These are phyloP conservation scores for Dipus sagitta DNA, from an alignment of 2,797 vertebrate genomes.

Conservation along the genomic window DNA sequence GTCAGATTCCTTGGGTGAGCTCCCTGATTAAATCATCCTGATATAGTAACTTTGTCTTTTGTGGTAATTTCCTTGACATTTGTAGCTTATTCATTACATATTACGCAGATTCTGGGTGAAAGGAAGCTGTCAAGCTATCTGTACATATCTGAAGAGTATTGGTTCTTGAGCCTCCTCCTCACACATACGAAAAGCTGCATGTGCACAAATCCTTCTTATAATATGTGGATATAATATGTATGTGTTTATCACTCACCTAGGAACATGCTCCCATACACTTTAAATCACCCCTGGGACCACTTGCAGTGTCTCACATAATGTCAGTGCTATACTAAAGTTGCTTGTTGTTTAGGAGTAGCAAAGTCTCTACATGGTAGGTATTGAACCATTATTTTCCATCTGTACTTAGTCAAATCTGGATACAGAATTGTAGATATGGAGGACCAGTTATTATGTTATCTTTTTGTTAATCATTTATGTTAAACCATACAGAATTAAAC, in stretches of 20 bases:
- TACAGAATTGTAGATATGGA: not conserved
- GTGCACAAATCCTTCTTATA: not conserved
- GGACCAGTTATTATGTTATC: not conserved
- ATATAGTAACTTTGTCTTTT: not conserved
- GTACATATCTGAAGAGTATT: no score
- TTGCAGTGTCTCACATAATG: not conserved
- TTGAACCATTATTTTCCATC: not conserved
- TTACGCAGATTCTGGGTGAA: not conserved
- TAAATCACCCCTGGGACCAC: not conserved
- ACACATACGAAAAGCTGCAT: not conserved
- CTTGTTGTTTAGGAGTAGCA: not conserved
- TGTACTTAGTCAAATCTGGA: not conserved
- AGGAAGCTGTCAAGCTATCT: not conserved
- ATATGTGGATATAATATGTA: no score
- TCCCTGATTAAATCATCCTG: not conserved
- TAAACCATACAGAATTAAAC: not conserved
- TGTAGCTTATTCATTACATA: constrained; percentile 14
- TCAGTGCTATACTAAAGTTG: not conserved
- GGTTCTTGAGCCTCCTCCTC: not conserved
- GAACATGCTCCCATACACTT: not conserved
- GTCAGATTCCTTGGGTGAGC: not conserved
- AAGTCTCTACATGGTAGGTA: not conserved
- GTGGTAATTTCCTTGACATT: not conserved
- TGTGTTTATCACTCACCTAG: not conserved
- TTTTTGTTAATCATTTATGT: not conserved